Evolutionary conservation across 2,797 vertebrate genomes (phyloP), one percentile per base, ranked within the genome.

Genomic region (Rhincodon typus): DNA sequence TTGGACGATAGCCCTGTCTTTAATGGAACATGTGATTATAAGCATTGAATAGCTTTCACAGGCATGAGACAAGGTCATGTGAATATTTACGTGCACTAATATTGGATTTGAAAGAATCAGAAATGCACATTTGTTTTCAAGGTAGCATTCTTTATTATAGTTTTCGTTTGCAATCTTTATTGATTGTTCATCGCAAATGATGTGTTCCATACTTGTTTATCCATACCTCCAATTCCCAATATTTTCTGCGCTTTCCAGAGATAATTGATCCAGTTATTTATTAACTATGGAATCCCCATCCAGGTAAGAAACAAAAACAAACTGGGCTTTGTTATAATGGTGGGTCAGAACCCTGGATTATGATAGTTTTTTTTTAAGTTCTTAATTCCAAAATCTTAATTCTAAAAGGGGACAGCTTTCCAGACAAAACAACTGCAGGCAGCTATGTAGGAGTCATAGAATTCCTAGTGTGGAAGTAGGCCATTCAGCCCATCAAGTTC

Each of bases 1-100:
- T 53, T 53, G 50, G 42, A 94, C 1, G 69, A 74, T 94, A 46
- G 70, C 25, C 46, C 34, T 34, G 70, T 94, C 25, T 50, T 94
- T 72, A 94, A 53, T 94, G 70, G 94, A 70, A 70, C 67, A 94
- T 94, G 46, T 17, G 69, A 94, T 74, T 94, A 74, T 50, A 72
- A 50, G 23, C 69, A 74, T 46, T 94, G 27, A 53, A 94, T 94
- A 4, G 21, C 46, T 91, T 38, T 38, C 57, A 42, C 90, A 69
- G 90, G n/a, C 66, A 69, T 62, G 0, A 93, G 62, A 93, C 66
- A 69, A 27, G 66, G n/a, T 23, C 42, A 69, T 38, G 21, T 69
- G 90, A 69, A 46, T n/a, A 27, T 66, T 93, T 93, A 93, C 67
- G 4, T 42, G 25, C 66, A 38, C 62, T 69, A 69, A 69, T 93